Conservation (phyloP, 2,797 vertebrate species). For the Ceryle rudis region DNA sequence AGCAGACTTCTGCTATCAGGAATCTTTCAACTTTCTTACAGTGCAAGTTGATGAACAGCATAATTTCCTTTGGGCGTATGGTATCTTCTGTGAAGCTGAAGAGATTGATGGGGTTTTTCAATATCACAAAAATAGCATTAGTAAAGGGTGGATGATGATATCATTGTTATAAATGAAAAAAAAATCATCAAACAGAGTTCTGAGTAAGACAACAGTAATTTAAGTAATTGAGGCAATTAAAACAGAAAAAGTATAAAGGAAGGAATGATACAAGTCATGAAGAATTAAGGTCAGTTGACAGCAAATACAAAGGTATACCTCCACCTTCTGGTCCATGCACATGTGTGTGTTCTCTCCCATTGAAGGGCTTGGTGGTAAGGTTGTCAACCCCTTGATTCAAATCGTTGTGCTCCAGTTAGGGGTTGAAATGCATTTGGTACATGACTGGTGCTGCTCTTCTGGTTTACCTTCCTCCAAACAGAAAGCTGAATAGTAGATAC, state of each 20-base stretch:
- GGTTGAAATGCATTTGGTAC: background rate
- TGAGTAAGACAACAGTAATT: background rate
- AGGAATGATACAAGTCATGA: background rate
- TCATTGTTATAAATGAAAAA: background rate
- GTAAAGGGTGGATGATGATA: background rate
- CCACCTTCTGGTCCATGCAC: background rate
- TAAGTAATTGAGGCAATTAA: background rate
- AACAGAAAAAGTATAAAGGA: background rate
- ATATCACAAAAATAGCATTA: background rate
- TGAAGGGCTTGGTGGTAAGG: background rate
- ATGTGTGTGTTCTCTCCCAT: background rate
- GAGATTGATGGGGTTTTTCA: background rate
- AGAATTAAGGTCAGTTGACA: background rate
- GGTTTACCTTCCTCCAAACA: background rate
- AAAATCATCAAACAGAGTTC: background rate
- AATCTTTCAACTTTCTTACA: background rate
- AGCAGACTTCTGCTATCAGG: background rate
- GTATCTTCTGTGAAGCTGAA: background rate
- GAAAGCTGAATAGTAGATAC: background rate
- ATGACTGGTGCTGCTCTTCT: background rate
- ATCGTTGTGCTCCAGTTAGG: background rate
- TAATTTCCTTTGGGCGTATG: background rate
- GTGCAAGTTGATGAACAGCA: background rate
- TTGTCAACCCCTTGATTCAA: background rate
- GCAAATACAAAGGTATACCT: background rate